A percentile compares a stretch with the other conserved stretches of the same genome.
These are phyloP conservation scores for Ciconia boyciana DNA, from an alignment of 2,113 vertebrate species.

Conservation along the genomic window DNA sequence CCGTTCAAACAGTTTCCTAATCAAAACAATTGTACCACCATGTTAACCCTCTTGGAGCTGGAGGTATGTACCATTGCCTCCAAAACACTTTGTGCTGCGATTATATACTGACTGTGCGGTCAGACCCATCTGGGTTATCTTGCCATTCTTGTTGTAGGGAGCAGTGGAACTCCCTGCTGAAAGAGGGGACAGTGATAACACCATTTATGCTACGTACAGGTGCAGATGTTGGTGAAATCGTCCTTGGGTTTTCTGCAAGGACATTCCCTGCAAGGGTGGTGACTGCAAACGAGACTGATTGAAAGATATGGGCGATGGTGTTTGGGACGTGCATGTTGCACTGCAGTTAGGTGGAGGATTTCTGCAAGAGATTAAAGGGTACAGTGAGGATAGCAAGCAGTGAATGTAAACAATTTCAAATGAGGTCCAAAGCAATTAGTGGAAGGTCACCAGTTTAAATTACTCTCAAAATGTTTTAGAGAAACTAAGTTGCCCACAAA, in stretches of 20 bases:
- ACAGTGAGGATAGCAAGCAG: not conserved
- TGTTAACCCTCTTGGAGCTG: not conserved
- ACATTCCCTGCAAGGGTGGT: not conserved
- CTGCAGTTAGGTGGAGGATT: not conserved
- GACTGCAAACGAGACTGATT: not conserved
- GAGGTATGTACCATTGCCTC: not conserved
- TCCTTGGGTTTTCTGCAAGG: not conserved
- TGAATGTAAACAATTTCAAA: constrained; percentile 22
- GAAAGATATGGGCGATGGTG: rapidly evolving
- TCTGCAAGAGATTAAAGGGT: constrained; percentile 1
- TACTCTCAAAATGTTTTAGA: not conserved
- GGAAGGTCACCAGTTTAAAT: not conserved
- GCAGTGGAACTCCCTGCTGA: not conserved
- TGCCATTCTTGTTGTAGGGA: not conserved
- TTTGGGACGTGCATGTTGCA: not conserved
- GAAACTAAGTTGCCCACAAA: not conserved
- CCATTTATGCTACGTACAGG: rapidly evolving
- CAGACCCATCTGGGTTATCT: not conserved
- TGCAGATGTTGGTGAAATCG: not conserved
- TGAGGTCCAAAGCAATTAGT: not conserved
- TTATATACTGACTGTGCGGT: not conserved
- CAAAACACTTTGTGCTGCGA: not conserved
- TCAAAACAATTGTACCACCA: constrained; percentile 2
- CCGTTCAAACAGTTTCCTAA: constrained; percentile 33
- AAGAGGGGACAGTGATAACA: not conserved